phyloP scores from a whole-genome alignment of 2,888 invertebrate species.

The Trypoxylon attenuatum region DNA sequence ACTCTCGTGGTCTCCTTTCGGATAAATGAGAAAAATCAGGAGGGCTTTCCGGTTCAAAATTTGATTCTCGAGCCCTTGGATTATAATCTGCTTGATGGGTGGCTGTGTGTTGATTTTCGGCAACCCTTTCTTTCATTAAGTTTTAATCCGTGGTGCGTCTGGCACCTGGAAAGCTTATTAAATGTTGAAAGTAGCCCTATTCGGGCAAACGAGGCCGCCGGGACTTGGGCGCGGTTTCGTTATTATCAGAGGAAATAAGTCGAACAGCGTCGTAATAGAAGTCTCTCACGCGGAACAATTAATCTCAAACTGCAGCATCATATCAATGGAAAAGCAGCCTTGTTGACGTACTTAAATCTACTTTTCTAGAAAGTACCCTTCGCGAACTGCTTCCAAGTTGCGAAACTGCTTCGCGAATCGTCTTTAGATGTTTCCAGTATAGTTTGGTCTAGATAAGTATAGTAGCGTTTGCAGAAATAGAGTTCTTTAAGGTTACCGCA shows the following conservation, averaged over 20 bases:
- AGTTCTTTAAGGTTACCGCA: too few species aligned
- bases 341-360: too few species aligned
- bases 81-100: too few species aligned
- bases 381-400: not conserved
- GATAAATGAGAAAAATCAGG: too few species aligned
- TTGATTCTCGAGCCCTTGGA: too few species aligned
- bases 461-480: too few species aligned
- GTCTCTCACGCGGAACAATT: not conserved
- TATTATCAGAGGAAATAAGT: not conserved
- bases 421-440: too few species aligned
- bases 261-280: not conserved
- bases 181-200: not conserved
- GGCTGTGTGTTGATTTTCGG: not conserved
- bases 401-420: not conserved
- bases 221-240: constrained; percentile 1
- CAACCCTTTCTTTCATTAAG: not conserved
- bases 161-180: constrained; percentile 1
- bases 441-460: not conserved
- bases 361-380: too few species aligned
- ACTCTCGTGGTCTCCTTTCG: too few species aligned
- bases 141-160: not conserved
- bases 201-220: not conserved
- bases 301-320: not conserved
- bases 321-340: too few species aligned
- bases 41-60: too few species aligned